phyloP scores from a whole-genome alignment of 1,140 invertebrate species.

The Solenopsis fugax region DNA sequence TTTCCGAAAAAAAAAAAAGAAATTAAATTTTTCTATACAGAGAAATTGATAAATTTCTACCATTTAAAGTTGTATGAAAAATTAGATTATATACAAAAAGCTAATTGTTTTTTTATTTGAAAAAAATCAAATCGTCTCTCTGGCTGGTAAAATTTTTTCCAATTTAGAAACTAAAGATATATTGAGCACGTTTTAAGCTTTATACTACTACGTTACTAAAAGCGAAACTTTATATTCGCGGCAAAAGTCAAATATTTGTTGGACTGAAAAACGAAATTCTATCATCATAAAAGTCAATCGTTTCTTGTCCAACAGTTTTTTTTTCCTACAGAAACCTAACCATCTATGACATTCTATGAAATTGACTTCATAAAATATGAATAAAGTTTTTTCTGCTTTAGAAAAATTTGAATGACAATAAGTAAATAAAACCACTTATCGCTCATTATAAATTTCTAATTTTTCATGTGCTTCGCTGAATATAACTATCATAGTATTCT shows the following conservation, averaged over 20 bases:
- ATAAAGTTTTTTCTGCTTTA: neutral
- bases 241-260: conserved; percentile 52
- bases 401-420: conserved; percentile 16
- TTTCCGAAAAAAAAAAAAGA: neutral
- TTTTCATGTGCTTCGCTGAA: neutral
- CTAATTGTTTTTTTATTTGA: conserved; percentile 24
- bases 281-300: conserved; percentile 29
- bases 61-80: neutral
- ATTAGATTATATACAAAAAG: conserved; percentile 7
- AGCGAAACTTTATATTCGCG: conserved; percentile 43
- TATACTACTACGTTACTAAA: conserved; percentile 23
- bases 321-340: neutral
- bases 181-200: conserved; percentile 39
- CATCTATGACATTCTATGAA: conserved; percentile 21
- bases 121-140: neutral
- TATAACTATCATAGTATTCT: neutral
- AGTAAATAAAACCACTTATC: neutral
- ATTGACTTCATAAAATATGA: conserved; percentile 4
- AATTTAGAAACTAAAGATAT: conserved; percentile 2
- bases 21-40: neutral
- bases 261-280: conserved; percentile 14
- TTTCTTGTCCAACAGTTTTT: conserved; percentile 11
- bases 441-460: conserved; percentile 8
- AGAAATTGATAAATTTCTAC: conserved; percentile 7
- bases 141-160: conserved; percentile 3